Conservation (phyloP, 2,113 vertebrate genomes). For the Plecotus auritus region DNA sequence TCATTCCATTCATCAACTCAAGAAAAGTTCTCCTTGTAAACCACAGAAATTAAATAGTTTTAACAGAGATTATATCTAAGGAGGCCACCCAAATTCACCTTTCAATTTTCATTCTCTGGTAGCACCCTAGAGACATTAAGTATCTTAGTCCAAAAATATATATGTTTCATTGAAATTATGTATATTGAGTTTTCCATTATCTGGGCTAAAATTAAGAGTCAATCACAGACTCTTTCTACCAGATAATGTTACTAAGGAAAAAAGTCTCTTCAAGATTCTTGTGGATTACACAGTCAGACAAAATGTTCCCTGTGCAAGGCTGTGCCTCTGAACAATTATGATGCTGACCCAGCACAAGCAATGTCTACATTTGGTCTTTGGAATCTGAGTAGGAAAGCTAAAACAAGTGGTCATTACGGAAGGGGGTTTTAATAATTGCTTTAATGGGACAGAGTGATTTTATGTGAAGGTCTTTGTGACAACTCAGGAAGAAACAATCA, state of each 20-base stretch:
- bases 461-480: slow-evolving; percentile 75
- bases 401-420: slow-evolving; percentile 72
- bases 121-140: background rate
- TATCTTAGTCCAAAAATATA: slow-evolving; percentile 1
- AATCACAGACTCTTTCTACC: background rate
- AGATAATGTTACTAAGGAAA: slow-evolving; percentile 41
- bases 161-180: background rate
- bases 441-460: slow-evolving; percentile 80
- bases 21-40: slow-evolving; percentile 22
- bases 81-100: slow-evolving; percentile 17
- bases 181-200: slow-evolving; percentile 1
- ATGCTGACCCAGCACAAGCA: slow-evolving; percentile 67
- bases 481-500: slow-evolving; percentile 81
- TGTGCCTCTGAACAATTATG: slow-evolving; percentile 59
- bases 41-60: slow-evolving; percentile 44
- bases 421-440: slow-evolving; percentile 77
- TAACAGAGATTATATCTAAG: slow-evolving; percentile 21
- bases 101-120: background rate
- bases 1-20: background rate
- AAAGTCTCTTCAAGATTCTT: slow-evolving; percentile 43
- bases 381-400: slow-evolving; percentile 62
- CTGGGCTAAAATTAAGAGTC: background rate
- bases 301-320: slow-evolving; percentile 16
- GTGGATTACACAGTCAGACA: slow-evolving; percentile 16
- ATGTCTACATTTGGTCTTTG: slow-evolving; percentile 72